phyloP scores from a whole-genome alignment of 2,888 invertebrate genomes.

The Seira musarum region DNA sequence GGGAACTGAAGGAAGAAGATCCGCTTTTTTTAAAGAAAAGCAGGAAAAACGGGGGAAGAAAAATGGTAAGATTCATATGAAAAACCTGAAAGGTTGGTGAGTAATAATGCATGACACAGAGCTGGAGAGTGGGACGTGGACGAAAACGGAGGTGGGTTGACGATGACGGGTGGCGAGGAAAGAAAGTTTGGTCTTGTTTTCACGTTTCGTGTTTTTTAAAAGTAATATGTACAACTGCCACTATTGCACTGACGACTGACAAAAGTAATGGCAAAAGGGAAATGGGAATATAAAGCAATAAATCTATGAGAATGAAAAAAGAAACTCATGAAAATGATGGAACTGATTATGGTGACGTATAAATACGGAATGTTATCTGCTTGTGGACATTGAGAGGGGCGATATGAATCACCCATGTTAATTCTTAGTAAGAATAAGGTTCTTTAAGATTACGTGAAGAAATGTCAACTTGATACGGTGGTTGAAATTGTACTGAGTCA shows the following conservation, averaged over 20 bases:
- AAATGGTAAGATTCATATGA: slow-evolving; percentile 26
- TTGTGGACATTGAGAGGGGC: background rate
- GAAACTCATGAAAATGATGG: slow-evolving; percentile 44
- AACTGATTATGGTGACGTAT: slow-evolving; percentile 46
- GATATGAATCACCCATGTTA: too few species aligned
- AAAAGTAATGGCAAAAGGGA: slow-evolving; percentile 36
- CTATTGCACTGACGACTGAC: background rate
- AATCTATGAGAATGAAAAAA: slow-evolving; percentile 31
- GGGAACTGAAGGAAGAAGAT: too few species aligned
- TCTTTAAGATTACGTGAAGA: too few species aligned
- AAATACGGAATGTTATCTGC: too few species aligned
- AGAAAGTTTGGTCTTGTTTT: background rate
- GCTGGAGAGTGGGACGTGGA: slow-evolving; percentile 25
- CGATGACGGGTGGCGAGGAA: background rate
- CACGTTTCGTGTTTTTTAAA: slow-evolving; percentile 1
- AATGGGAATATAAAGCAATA: slow-evolving; percentile 53
- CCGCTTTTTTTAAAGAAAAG: too few species aligned
- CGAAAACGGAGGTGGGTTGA: slow-evolving; percentile 5
- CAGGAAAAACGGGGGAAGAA: slow-evolving; percentile 1
- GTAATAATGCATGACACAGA: slow-evolving; percentile 47
- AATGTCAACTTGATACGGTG: too few species aligned
- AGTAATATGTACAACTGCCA: background rate
- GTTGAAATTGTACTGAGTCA: too few species aligned
- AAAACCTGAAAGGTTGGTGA: slow-evolving; percentile 33
- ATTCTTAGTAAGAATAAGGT: too few species aligned